Evolutionary conservation across 2,888 invertebrate genomes (phyloP).

Genomic region (Petrophora chlorosata): DNA sequence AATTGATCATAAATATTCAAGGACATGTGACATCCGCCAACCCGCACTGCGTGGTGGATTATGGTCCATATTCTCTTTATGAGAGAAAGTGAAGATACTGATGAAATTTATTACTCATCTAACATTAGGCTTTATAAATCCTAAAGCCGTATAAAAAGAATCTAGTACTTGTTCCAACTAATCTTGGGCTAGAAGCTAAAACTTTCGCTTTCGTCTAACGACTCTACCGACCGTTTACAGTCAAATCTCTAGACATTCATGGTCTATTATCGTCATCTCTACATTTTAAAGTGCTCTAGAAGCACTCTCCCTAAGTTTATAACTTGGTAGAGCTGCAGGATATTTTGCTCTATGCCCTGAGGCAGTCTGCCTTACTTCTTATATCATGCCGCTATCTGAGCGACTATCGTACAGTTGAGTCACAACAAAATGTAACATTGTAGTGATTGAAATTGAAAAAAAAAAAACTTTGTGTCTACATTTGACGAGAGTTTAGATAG

Average conservation of each 20-base stretch:
- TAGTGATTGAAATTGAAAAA: too few relatives aligned
- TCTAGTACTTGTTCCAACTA: constrained; percentile 1
- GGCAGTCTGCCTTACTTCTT: constrained; percentile 25
- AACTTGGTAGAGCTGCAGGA: constrained; percentile 20
- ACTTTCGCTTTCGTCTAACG: constrained; percentile 9
- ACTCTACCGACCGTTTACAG: constrained; percentile 31
- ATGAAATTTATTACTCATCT: too few relatives aligned
- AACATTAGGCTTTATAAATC: too few relatives aligned
- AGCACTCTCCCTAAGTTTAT: constrained; percentile 37
- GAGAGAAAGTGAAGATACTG: too few relatives aligned
- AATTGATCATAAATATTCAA: too few relatives aligned
- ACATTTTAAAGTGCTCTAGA: constrained; percentile 37
- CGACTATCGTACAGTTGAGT: neutral
- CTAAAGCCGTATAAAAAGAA: too few relatives aligned
- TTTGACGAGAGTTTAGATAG: too few relatives aligned
- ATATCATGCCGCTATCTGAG: constrained; percentile 24
- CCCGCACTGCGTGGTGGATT: too few relatives aligned
- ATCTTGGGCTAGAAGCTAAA: neutral
- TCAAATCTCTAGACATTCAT: constrained; percentile 36
- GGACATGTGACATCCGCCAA: too few relatives aligned
- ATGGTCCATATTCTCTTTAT: too few relatives aligned
- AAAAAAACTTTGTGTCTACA: too few relatives aligned
- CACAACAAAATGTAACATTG: too few relatives aligned
- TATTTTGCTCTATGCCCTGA: constrained; percentile 26
- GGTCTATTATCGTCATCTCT: constrained; percentile 29